Conservation (phyloP, 1,140 invertebrate genomes). For the Drosophila arawakana region DNA sequence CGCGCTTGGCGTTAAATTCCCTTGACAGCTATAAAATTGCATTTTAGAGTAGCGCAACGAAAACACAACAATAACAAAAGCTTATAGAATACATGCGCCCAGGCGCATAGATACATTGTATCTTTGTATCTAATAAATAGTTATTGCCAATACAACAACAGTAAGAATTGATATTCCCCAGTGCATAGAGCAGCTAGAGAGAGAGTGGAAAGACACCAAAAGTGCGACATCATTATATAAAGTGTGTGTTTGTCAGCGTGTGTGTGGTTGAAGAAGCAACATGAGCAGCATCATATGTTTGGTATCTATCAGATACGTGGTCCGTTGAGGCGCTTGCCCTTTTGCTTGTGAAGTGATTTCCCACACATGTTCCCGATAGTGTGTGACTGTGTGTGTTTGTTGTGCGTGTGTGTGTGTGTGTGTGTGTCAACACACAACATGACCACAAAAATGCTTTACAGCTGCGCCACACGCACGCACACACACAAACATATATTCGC, state of each 20-base stretch:
- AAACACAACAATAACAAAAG: constrained; percentile 7
- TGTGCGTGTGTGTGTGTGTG: constrained; percentile 25
- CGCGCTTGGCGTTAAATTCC: constrained; percentile 82
- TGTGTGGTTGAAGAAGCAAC: constrained; percentile 45
- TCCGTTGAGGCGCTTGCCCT: constrained; percentile 24
- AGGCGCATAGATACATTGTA: constrained; percentile 61
- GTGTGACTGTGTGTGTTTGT: too few species aligned
- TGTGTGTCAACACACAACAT: constrained; percentile 58
- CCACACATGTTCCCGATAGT: constrained; percentile 68
- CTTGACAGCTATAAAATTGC: constrained; percentile 82
- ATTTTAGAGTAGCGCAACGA: constrained; percentile 71
- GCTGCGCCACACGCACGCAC: constrained; percentile 52
- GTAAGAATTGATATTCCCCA: constrained; percentile 78
- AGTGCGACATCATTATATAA: constrained; percentile 83
- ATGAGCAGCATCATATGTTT: constrained; percentile 74
- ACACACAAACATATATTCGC: background rate
- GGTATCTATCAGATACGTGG: constrained; percentile 76
- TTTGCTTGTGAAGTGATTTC: constrained; percentile 70
- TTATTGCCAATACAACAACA: constrained; percentile 68
- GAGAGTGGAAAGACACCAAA: constrained; percentile 42
- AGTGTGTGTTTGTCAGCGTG: constrained; percentile 68
- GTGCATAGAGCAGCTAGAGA: constrained; percentile 1
- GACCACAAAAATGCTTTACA: constrained; percentile 78
- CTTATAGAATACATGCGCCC: constrained; percentile 35
- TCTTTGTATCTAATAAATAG: constrained; percentile 81